Conservation (phyloP, 2,113 vertebrate species). For the Charadrius vociferus region DNA sequence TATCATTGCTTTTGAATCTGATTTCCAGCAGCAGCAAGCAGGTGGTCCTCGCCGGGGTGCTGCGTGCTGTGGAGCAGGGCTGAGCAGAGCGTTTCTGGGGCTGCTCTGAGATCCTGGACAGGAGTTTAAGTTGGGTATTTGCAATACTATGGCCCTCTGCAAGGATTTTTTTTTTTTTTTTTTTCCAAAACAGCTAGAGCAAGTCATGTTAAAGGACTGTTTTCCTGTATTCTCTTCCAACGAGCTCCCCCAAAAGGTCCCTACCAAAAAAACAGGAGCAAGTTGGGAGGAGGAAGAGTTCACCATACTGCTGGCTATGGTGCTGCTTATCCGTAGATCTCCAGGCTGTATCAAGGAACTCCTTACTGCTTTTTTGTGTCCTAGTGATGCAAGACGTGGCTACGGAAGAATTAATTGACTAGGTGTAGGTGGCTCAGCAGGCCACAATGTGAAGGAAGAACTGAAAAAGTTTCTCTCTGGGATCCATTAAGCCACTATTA, state of each 20-base stretch:
- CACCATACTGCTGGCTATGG: rapidly evolving
- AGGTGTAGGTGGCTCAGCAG: background rate
- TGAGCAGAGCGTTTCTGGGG: background rate
- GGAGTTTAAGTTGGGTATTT: background rate
- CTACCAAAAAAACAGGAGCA: background rate
- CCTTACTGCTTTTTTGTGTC: background rate
- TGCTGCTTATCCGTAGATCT: background rate
- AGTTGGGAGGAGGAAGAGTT: background rate
- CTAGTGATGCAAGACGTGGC: background rate
- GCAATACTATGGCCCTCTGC: background rate
- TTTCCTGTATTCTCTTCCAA: background rate
- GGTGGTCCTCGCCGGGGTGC: background rate
- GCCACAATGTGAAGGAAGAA: background rate
- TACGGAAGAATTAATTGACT: background rate
- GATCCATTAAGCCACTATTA: background rate
- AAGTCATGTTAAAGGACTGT: background rate
- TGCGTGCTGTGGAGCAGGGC: rapidly evolving
- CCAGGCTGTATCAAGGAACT: background rate
- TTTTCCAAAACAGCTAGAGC: background rate
- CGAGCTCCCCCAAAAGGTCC: background rate
- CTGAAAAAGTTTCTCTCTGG: background rate
- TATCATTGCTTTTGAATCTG: background rate
- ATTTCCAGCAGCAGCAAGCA: background rate
- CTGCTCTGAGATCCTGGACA: background rate
- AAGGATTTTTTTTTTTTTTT: background rate